phyloP scores from a whole-genome alignment of 2,797 vertebrate species.

The Champsocephalus gunnari region DNA sequence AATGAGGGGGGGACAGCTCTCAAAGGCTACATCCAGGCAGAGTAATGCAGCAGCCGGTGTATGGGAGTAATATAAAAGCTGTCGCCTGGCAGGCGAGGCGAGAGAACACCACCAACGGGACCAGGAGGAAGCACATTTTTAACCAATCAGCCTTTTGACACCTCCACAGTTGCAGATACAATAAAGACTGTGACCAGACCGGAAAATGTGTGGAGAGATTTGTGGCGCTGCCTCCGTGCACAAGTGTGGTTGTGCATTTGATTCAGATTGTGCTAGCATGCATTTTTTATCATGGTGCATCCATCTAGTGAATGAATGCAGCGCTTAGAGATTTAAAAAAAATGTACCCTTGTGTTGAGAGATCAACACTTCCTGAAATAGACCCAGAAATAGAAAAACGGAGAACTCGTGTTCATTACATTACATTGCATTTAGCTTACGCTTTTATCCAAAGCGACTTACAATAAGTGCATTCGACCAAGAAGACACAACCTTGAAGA shows the following conservation, averaged over 20 bases:
- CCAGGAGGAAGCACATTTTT: constrained; percentile 21
- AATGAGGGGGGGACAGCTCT: constrained; percentile 22
- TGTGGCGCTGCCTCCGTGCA: background rate
- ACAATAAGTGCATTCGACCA: no score
- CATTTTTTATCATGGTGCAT: background rate
- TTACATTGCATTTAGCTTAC: no score
- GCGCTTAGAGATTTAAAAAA: background rate
- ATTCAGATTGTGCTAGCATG: background rate
- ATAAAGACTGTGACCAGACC: constrained; percentile 27
- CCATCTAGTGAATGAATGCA: background rate
- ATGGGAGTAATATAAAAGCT: constrained; percentile 64
- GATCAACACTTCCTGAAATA: constrained; percentile 9
- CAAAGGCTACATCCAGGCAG: constrained; percentile 38
- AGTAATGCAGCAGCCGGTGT: constrained; percentile 43
- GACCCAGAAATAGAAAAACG: constrained; percentile 12
- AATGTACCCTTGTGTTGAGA: background rate
- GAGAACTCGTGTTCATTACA: background rate
- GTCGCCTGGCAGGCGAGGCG: constrained; percentile 32
- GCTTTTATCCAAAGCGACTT: no score
- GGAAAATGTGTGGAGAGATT: constrained; percentile 17
- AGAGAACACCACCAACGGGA: constrained; percentile 42
- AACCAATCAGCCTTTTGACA: constrained; percentile 54
- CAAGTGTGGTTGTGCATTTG: background rate
- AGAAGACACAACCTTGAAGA: no score
- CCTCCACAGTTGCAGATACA: constrained; percentile 39